Percentiles rank a stretch among this genome's conserved stretches.
Conservation (phyloP, 2,113 vertebrate genomes). For the Neodon shergylaensis region DNA sequence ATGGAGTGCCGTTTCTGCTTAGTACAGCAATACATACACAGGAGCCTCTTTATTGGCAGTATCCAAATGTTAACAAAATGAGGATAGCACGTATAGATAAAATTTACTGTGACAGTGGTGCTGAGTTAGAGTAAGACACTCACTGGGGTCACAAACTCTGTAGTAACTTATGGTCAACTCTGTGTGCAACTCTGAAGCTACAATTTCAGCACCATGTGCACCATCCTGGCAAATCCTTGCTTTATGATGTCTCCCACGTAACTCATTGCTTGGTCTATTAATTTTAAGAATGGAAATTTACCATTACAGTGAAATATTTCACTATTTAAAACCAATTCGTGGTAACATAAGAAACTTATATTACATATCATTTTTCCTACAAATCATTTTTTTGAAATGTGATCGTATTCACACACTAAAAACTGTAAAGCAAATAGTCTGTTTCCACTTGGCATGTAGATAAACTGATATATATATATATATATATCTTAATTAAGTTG, state of each 20-base stretch:
- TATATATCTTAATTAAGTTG: conserved; percentile 50
- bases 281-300: conserved; percentile 8
- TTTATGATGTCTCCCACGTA: not conserved
- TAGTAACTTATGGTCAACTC: not conserved
- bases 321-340: not conserved
- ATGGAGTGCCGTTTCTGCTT: not conserved
- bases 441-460: not conserved
- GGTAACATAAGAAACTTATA: not conserved
- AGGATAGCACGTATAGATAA: not conserved
- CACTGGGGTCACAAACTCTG: rapidly evolving
- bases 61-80: not conserved
- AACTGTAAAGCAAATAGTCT: not conserved
- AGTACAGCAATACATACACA: not conserved
- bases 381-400: conserved; percentile 37
- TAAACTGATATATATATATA: conserved; percentile 20
- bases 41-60: not conserved
- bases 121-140: not conserved
- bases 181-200: not conserved
- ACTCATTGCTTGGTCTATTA: not conserved
- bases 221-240: not conserved
- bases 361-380: conserved; percentile 36
- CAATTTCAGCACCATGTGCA: not conserved
- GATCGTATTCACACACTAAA: not conserved
- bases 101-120: not conserved
- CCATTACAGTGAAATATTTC: not conserved